These are phyloP conservation scores for Toxostoma redivivum DNA, from an alignment of 2,113 vertebrate genomes.

Conservation along the genomic window DNA sequence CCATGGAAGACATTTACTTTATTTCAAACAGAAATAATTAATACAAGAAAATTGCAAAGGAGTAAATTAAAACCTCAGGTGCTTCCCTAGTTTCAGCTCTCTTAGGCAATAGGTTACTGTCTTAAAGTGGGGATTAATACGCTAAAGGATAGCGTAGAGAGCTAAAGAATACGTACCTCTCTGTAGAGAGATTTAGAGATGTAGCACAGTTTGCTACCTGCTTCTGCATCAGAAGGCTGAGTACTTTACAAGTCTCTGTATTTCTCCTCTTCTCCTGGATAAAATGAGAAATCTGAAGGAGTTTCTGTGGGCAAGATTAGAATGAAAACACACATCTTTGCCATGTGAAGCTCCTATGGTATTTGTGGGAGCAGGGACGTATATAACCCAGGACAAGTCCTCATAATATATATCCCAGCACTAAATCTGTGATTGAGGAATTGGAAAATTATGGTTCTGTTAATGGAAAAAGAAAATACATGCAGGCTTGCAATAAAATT, in stretches of 20 bases:
- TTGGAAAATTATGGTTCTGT: not conserved
- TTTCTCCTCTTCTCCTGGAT: not conserved
- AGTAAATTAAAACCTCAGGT: not conserved
- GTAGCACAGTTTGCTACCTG: not conserved
- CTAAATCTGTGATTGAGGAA: not conserved
- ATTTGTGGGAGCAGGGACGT: not conserved
- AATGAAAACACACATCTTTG: not conserved
- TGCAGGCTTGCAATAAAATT: not conserved
- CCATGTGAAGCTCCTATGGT: not conserved
- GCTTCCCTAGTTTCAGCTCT: not conserved
- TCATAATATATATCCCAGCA: not conserved
- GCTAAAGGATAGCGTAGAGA: not conserved
- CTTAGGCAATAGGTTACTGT: not conserved
- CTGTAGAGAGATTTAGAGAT: not conserved
- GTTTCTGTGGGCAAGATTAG: not conserved
- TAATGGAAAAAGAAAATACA: not conserved
- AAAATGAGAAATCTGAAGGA: not conserved
- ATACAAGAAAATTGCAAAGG: slow-evolving; percentile 32
- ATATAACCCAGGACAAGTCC: not conserved
- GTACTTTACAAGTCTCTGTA: not conserved
- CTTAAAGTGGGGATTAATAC: not conserved
- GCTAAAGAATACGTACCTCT: too few species aligned
- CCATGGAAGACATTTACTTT: not conserved
- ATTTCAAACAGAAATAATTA: slow-evolving; percentile 29
- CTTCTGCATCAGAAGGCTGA: not conserved